Base-by-base conservation (phyloP, 2,113 vertebrate genomes). In the Aegypius monachus region DNA sequence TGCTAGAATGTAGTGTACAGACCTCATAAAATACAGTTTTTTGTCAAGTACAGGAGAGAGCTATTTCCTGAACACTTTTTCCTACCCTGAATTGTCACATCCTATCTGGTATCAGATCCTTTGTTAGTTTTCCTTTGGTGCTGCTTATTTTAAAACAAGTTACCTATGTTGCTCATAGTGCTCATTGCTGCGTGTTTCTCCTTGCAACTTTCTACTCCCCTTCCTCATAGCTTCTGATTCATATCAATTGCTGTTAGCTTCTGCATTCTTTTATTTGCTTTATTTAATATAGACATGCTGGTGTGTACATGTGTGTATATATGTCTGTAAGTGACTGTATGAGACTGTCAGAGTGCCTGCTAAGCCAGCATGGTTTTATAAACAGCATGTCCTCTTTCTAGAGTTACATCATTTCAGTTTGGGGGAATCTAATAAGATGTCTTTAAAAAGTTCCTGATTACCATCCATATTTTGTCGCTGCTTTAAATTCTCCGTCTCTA, bases 91-190 rank as follows among this genome's bases (percentile, higher is more conserved):
- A 78, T 61, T 84, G 29, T 43, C 73, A 78, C 34, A 66, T 58
- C 40, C 27, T 78, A 34, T 50, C 58, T 0, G 0, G 19, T 36
- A 73, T 23, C 43, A 73, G 43, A 40, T 56, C 32, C 29, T 62
- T 67, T 62, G 21, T 45, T 68, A 55, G 6, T 31, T 93, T 94
- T 56, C 31, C 48, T 84, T 81, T 81, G 15, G 8, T 59, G 14
- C 4, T 36, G 16, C 13, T 80, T 72, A 27, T 86, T 86, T 95
- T 36, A 53, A 71, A 88, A 26, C 13, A 75, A 71, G 10, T 6
- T 66, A 7, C 34, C 29, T 90, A 4, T 80, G 62, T 43, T 75
- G 25, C 48, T 31, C 15, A 19, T 53, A 48, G 25, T 67, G 22
- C 12, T 86, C 19, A 31, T 11, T 80, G 43, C 22, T 68, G 25